Conservation (phyloP, 2,888 invertebrate genomes). For the Ophraella communa region DNA sequence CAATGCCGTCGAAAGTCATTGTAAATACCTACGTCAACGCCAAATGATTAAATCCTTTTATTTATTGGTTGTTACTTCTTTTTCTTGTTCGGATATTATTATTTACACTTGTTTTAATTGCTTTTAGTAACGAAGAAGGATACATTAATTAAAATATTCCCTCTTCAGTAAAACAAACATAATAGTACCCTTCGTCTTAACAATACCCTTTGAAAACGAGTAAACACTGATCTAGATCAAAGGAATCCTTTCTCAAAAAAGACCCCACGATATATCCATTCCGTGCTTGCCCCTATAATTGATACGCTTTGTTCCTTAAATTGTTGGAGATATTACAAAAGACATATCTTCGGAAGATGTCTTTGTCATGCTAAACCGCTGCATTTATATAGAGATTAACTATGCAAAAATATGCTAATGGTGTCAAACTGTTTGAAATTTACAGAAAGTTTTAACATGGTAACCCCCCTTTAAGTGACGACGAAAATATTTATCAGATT, state of each 20-base stretch:
- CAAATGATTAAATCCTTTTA: not conserved
- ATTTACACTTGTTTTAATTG: too few relatives aligned
- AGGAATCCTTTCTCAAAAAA: not conserved
- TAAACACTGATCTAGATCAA: not conserved
- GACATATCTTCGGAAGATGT: not conserved
- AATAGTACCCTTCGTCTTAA: not conserved
- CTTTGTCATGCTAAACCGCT: slow-evolving; percentile 8
- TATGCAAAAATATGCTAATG: slow-evolving; percentile 6
- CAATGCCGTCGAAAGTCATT: not conserved
- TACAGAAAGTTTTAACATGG: not conserved
- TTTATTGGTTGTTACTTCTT: too few relatives aligned
- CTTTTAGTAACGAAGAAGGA: too few relatives aligned
- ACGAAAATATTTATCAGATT: too few relatives aligned
- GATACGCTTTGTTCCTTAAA: slow-evolving; percentile 5
- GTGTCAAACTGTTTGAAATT: not conserved
- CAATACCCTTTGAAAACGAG: not conserved
- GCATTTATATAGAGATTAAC: slow-evolving; percentile 1
- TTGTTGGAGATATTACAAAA: not conserved
- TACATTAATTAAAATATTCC: not conserved
- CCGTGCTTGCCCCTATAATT: slow-evolving; percentile 1
- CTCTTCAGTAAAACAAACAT: not conserved
- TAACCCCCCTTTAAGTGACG: not conserved
- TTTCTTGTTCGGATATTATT: too few relatives aligned
- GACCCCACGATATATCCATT: not conserved
- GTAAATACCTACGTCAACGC: not conserved